These are phyloP conservation scores for Lophura nycthemera DNA, from an alignment of 2,113 vertebrate genomes.

Conservation along the genomic window DNA sequence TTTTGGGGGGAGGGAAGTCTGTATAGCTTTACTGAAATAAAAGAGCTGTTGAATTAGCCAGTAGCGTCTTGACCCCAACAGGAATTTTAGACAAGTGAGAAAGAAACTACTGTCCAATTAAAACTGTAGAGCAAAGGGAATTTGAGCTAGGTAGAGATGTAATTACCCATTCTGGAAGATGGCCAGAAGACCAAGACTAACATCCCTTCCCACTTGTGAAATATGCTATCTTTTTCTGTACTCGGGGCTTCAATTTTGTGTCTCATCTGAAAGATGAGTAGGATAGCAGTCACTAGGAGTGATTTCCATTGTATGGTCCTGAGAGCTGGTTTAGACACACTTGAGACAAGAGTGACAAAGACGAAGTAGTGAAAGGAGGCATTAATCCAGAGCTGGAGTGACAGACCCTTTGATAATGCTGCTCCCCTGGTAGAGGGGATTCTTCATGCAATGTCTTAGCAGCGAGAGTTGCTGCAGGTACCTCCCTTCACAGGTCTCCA, in stretches of 20 bases:
- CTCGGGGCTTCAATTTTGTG: constrained; percentile 37
- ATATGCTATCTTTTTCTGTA: constrained; percentile 18
- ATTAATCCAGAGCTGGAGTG: constrained; percentile 49
- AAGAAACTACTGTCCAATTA: constrained; percentile 1
- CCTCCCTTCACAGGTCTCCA: constrained; percentile 1
- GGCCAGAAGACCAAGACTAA: constrained; percentile 23
- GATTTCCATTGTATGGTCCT: neutral
- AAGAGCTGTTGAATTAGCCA: neutral
- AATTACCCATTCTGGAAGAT: constrained; percentile 28
- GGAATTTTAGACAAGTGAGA: neutral
- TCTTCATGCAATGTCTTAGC: constrained; percentile 39
- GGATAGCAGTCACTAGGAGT: neutral
- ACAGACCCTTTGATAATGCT: constrained; percentile 42
- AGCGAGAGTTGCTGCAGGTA: constrained; percentile 35
- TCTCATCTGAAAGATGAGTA: constrained; percentile 54
- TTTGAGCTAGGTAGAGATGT: constrained; percentile 19
- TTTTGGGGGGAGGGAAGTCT: neutral
- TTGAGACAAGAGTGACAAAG: constrained; percentile 10
- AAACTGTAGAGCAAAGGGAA: constrained; percentile 7
- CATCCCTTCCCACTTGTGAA: neutral
- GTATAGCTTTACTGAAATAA: neutral
- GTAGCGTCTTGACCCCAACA: neutral
- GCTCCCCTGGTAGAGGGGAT: constrained; percentile 15
- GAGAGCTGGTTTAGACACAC: constrained; percentile 23
- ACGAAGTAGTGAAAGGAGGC: neutral